Evolutionary conservation across 1,140 invertebrate species (phyloP), one percentile per base, ranked within the genome.

Genomic region (Carposina sasakii): DNA sequence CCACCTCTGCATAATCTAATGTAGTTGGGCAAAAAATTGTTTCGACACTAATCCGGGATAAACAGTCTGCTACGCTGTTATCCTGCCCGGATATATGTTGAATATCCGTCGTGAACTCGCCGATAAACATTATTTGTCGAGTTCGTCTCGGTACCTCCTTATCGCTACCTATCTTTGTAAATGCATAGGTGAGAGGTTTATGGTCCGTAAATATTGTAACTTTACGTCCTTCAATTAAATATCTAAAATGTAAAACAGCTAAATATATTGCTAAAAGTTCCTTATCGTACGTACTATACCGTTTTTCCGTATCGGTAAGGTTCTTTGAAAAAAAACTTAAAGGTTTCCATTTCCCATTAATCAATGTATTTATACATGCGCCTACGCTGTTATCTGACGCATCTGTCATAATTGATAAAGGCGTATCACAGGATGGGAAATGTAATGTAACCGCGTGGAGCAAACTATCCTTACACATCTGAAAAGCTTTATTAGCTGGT

Each of bases 251-350:
- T 48, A 68, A 58, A 1, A 85, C 49, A 5, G 66, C 60, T 0
- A 37, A n/a, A 56, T 85, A 87, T 37, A 82, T 77, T 4, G 79
- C 85, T 5, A 86, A 50, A 5, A 87, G 53, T 60, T 88, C 84
- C 4, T 76, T 71, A 15, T 54, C 52, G 16, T 54, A 54, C 1
- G 67, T 55, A 39, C 48, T 59, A 30, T 72, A 73, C 16, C 55
- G 49, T 8, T 16, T n/a, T 55, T 78, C 45, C 0, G 53, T 17
- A 15, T 2, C 15, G 3, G 10, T 47, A 2, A 73, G 40, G 48
- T 63, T 67, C n/a, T 33, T 44, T 9, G 76, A 82, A 40, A 79
- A 82, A 47, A 81, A 85, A 16, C 60, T 71, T 0, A 82, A 37
- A 1, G 73, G 75, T 56, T 64, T 40, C 48, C 56, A 59, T 19